Percentiles rank a stretch among this genome's conserved stretches.
Evolutionary conservation across 2,888 invertebrate genomes (phyloP).

Genomic region (Dicyrtoma fusca): DNA sequence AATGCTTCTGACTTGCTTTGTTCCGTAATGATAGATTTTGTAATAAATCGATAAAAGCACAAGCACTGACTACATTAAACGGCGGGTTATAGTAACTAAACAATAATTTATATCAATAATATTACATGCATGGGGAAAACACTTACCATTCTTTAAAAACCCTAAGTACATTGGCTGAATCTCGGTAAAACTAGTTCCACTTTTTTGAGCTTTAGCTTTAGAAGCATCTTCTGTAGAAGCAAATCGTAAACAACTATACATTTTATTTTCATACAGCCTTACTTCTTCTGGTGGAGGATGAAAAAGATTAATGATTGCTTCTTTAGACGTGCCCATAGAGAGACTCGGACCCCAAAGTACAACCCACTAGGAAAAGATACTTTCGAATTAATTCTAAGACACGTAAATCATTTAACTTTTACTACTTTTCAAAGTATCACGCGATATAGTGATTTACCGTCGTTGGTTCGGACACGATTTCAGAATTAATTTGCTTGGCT

Average conservation of each 20-base stretch:
- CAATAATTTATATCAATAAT: too few species aligned
- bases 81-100: too few species aligned
- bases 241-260: conserved; percentile 77
- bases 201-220: conserved; percentile 65
- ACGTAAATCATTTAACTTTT: too few species aligned
- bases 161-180: conserved; percentile 69
- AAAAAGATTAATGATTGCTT: conserved; percentile 66
- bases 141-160: conserved; percentile 67
- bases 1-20: too few species aligned
- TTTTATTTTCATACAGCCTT: conserved; percentile 75
- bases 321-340: conserved; percentile 75
- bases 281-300: conserved; percentile 66
- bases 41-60: too few species aligned
- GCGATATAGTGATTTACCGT: conserved; percentile 16
- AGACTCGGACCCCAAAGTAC: conserved; percentile 86
- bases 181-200: conserved; percentile 67
- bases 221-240: conserved; percentile 63
- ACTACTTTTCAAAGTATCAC: too few species aligned
- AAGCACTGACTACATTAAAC: too few species aligned
- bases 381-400: background rate
- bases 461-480: conserved; percentile 32
- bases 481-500: conserved; percentile 33
- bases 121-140: too few species aligned
- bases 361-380: conserved; percentile 64
- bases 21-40: too few species aligned